phyloP scores from a whole-genome alignment of 2,888 invertebrate genomes.

The Syritta pipiens region DNA sequence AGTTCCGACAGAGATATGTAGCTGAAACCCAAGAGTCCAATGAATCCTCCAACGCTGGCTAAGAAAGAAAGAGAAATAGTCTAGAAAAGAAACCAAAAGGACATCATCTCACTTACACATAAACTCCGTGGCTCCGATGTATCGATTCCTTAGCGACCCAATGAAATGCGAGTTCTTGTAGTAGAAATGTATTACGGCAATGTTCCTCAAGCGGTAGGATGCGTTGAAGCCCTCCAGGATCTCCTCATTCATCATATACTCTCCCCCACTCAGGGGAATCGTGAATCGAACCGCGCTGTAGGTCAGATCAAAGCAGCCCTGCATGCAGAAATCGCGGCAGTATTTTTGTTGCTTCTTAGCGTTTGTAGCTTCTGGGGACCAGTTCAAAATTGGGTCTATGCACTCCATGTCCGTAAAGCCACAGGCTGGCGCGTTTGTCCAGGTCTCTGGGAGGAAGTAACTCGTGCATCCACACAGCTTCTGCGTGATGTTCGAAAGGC shows the following conservation, averaged over 20 bases:
- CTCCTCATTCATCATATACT: slow-evolving; percentile 72
- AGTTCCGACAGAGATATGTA: slow-evolving; percentile 89
- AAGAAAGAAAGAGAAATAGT: slow-evolving; percentile 73
- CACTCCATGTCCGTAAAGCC: slow-evolving; percentile 85
- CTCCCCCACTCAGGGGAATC: slow-evolving; percentile 79
- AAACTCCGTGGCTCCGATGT: slow-evolving; percentile 90
- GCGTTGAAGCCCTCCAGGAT: slow-evolving; percentile 71
- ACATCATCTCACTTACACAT: slow-evolving; percentile 86
- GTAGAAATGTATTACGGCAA: slow-evolving; percentile 87
- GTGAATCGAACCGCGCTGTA: slow-evolving; percentile 83
- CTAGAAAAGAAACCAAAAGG: too few relatives aligned
- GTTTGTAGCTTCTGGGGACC: background rate
- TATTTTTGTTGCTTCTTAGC: too few relatives aligned
- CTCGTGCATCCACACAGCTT: slow-evolving; percentile 74
- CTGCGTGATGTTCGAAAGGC: slow-evolving; percentile 74
- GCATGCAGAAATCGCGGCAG: slow-evolving; percentile 81
- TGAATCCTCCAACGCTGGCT: slow-evolving; percentile 90
- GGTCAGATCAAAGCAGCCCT: slow-evolving; percentile 87
- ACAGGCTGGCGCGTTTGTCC: slow-evolving; percentile 84
- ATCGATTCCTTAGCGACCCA: slow-evolving; percentile 86
- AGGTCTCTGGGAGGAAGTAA: slow-evolving; percentile 80
- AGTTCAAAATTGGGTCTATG: slow-evolving; percentile 74
- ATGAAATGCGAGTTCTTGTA: slow-evolving; percentile 87
- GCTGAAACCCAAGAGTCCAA: slow-evolving; percentile 91
- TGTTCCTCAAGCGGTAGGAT: slow-evolving; percentile 80